phyloP scores from a whole-genome alignment of 1,140 invertebrate species.

The Apis mellifera region Amel_HAv3.1 CM009936.2:11967501-11968000 shows the following conservation, averaged over 20 bases:
- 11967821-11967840: too few species aligned
- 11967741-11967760: neutral
- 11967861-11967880: too few species aligned
- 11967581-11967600: neutral
- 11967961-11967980: too few species aligned
- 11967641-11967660: conserved; percentile 61
- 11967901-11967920: neutral
- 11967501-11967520: too few species aligned
- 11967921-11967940: neutral
- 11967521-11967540: neutral
- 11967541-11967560: conserved; percentile 17
- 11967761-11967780: too few species aligned
- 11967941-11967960: too few species aligned
- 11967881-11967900: neutral
- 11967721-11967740: conserved; percentile 21
- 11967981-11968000: neutral
- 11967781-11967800: neutral
- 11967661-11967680: conserved; percentile 51
- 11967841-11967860: too few species aligned
- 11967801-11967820: too few species aligned
- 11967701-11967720: conserved; percentile 18
- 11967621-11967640: conserved; percentile 56
- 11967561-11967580: neutral
- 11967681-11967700: conserved; percentile 31
- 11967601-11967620: conserved; percentile 34